Conservation (phyloP, 2,113 vertebrate species). For the Hippocampus mohnikei region DNA sequence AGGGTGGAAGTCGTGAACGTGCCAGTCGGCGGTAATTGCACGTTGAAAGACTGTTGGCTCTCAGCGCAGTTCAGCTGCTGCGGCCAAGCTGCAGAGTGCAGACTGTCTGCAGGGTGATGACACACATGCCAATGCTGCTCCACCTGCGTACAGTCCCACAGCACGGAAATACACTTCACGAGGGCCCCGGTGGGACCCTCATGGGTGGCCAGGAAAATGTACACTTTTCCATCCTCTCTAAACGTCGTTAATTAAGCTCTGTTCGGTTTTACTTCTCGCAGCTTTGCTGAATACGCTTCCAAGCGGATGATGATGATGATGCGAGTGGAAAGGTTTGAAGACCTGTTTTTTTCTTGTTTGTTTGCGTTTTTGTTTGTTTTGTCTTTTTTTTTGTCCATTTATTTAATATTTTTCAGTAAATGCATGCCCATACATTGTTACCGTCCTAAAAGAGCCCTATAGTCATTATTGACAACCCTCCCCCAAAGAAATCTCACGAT, state of each 20-base stretch:
- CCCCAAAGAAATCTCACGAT: background rate
- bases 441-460: background rate
- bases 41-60: slow-evolving; percentile 62
- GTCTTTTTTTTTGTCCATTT: background rate
- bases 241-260: slow-evolving; percentile 57
- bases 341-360: no score
- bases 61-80: slow-evolving; percentile 59
- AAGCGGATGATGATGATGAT: background rate
- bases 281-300: background rate
- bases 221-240: slow-evolving; percentile 44
- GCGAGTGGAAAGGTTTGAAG: no score
- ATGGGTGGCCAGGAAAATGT: slow-evolving; percentile 78
- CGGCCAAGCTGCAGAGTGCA: slow-evolving; percentile 36
- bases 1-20: slow-evolving; percentile 27
- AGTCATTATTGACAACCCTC: no score
- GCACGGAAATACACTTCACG: slow-evolving; percentile 70
- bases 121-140: slow-evolving; percentile 80
- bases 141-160: slow-evolving; percentile 74
- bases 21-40: slow-evolving; percentile 53
- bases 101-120: slow-evolving; percentile 77
- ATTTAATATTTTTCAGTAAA: no score
- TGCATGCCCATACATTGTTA: background rate
- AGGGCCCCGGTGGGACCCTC: slow-evolving; percentile 66
- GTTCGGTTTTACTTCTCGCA: slow-evolving; percentile 3
- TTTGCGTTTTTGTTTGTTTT: background rate